A percentile compares a stretch with the other conserved stretches of the same genome.
Conservation (phyloP, 2,888 invertebrate genomes). For the Saturnia japonica region DNA sequence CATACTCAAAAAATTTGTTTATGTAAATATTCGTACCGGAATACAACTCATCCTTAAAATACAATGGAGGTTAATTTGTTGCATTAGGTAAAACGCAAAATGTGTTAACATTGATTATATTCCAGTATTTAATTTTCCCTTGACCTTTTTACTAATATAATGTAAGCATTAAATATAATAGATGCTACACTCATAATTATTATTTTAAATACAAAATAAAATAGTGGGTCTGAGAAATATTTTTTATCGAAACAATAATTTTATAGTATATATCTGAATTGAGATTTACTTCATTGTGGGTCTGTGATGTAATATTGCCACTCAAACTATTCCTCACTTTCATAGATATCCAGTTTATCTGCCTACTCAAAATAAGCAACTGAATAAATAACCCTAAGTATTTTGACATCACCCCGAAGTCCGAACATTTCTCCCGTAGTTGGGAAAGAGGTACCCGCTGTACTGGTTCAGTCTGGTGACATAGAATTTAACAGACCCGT, state of each 20-base stretch:
- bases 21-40: background rate
- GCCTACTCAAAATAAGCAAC: conserved; percentile 18
- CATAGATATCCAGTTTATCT: background rate
- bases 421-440: conserved; percentile 29
- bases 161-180: too few species aligned
- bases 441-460: conserved; percentile 41
- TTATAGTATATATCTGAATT: background rate
- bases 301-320: background rate
- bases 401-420: conserved; percentile 16
- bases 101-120: too few species aligned
- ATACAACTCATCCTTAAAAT: background rate
- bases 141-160: too few species aligned
- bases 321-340: background rate
- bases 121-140: too few species aligned
- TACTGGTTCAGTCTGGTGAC: conserved; percentile 48
- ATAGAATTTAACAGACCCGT: conserved; percentile 55
- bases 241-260: background rate
- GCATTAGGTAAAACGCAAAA: background rate
- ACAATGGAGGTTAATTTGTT: background rate
- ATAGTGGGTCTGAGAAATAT: too few species aligned
- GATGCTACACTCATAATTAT: too few species aligned
- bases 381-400: conserved; percentile 19
- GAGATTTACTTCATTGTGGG: background rate
- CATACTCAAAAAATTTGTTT: background rate
- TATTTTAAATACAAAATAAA: too few species aligned